A percentile compares a stretch with the other conserved stretches of the same genome.
Evolutionary conservation across 2,797 vertebrate species (phyloP).

Genomic region (Setipinna tenuifilis): DNA sequence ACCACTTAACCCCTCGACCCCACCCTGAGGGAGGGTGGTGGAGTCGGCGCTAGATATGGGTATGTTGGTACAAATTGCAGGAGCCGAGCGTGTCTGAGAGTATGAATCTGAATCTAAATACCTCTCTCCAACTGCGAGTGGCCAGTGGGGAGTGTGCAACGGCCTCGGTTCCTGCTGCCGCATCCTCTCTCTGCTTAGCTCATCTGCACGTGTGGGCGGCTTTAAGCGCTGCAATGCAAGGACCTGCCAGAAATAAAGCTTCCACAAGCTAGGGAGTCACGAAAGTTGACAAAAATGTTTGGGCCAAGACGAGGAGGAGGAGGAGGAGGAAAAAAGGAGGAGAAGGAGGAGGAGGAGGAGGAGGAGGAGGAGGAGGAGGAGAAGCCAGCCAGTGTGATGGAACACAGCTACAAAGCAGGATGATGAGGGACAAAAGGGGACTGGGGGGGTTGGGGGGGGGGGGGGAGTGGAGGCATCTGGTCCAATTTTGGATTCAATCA

Average conservation of each 20-base stretch:
- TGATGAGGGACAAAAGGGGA: no score
- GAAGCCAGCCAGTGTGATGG: no score
- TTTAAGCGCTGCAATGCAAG: conserved; percentile 1
- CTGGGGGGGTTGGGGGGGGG: background rate
- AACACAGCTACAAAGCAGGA: background rate
- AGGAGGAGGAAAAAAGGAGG: background rate
- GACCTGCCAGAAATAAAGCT: conserved; percentile 25
- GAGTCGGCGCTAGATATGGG: background rate
- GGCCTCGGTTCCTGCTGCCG: background rate
- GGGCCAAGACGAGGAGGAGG: background rate
- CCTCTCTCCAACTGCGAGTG: conserved; percentile 8
- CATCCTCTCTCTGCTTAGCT: background rate
- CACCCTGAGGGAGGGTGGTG: background rate
- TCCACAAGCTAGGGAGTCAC: conserved; percentile 1
- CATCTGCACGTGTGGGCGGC: conserved; percentile 11
- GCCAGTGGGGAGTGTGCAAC: background rate
- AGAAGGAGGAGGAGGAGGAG: background rate
- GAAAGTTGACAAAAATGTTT: conserved; percentile 20
- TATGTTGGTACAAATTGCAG: conserved; percentile 18
- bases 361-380: background rate
- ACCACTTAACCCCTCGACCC: conserved; percentile 27
- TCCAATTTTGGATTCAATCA: background rate
- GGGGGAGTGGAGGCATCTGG: background rate
- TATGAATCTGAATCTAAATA: conserved; percentile 24
- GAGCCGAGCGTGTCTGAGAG: background rate